Conservation (phyloP, 2,113 vertebrate species). For the Apeltes quadracus region DNA sequence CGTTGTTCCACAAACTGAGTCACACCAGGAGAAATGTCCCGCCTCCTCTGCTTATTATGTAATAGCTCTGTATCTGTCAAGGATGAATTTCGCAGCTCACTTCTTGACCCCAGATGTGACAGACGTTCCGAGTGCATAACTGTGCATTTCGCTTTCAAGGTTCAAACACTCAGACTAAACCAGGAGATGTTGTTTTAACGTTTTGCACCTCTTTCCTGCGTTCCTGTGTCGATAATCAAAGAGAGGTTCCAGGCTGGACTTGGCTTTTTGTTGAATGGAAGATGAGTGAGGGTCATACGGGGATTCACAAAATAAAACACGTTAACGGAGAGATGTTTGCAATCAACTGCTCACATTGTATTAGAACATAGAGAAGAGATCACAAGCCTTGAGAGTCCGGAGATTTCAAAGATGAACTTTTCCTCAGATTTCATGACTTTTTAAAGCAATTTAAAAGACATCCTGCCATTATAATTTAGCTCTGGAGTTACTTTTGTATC, state of each 20-base stretch:
- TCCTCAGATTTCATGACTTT: not conserved
- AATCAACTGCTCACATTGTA: not conserved
- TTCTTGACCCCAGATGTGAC: conserved; percentile 50
- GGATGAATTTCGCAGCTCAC: conserved; percentile 15
- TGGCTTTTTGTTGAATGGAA: not conserved
- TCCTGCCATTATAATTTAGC: not conserved
- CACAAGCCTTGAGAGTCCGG: not conserved
- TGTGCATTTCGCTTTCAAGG: conserved; percentile 59
- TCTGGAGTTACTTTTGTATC: not conserved
- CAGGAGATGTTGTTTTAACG: conserved; percentile 27
- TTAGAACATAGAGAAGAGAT: not conserved
- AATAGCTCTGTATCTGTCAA: conserved; percentile 20
- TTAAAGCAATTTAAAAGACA: too few species aligned
- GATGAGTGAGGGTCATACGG: not conserved
- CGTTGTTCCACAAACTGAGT: not conserved
- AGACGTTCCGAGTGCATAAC: conserved; percentile 25
- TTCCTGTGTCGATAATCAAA: conserved; percentile 42
- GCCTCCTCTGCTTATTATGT: conserved; percentile 15
- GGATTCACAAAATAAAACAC: not conserved
- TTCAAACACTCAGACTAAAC: conserved; percentile 62
- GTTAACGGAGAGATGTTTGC: not conserved
- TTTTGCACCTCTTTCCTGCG: conserved; percentile 23
- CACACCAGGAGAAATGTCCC: not conserved
- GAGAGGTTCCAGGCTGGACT: not conserved
- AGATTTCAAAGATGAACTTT: not conserved